Percentiles rank a stretch among this genome's conserved stretches.
phyloP scores from a whole-genome alignment of 64 coral and sea anemone species.

The Stylophora pistillata region DNA sequence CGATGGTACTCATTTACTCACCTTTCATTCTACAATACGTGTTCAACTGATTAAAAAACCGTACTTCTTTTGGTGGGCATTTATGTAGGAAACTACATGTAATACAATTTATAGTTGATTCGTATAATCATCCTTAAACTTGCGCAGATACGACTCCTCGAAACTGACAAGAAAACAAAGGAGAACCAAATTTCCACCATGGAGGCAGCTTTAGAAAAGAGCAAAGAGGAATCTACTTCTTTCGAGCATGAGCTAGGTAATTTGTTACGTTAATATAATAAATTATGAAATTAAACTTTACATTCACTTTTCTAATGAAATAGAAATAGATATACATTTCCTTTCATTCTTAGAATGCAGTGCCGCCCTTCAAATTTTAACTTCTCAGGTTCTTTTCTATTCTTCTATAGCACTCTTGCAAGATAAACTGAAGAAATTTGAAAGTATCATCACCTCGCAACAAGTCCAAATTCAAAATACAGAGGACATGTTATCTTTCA shows the following conservation, averaged over 20 bases:
- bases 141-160: conserved; percentile 10
- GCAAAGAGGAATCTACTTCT: conserved; percentile 29
- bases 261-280: not conserved
- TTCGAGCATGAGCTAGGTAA: conserved; percentile 28
- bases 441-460: conserved; percentile 81
- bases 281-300: not conserved
- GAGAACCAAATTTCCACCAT: conserved; percentile 21
- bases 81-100: not conserved
- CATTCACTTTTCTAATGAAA: not conserved
- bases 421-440: conserved; percentile 71
- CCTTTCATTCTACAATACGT: not conserved
- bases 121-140: not conserved
- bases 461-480: conserved; percentile 75
- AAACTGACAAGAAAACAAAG: conserved; percentile 8
- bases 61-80: not conserved
- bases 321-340: no score
- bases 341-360: not conserved
- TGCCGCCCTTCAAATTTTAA: not conserved
- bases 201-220: conserved; percentile 28
- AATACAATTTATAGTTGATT: not conserved
- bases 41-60: not conserved
- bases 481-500: conserved; percentile 78
- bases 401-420: conserved; percentile 59
- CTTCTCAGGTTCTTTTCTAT: not conserved
- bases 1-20: no score